Evolutionary conservation across 2,797 vertebrate genomes (phyloP).

Genomic region (Cheirogaleus major): DNA sequence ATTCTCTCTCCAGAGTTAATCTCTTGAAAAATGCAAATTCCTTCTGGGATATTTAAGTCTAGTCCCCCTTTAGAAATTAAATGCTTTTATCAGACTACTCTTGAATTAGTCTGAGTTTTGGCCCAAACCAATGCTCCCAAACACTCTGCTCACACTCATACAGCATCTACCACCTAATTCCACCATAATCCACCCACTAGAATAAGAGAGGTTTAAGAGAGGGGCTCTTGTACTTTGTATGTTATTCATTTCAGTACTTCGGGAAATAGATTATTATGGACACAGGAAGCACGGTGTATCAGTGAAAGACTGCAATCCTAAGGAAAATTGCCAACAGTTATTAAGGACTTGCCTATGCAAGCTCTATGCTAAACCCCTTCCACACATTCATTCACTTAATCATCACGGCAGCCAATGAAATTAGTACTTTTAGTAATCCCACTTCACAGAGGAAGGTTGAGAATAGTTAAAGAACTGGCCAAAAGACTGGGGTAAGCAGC

Average conservation of each 20-base stretch:
- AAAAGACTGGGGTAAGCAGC: neutral
- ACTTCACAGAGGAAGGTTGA: neutral
- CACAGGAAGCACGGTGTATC: accelerated
- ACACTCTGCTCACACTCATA: neutral
- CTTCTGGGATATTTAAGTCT: neutral
- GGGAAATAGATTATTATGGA: neutral
- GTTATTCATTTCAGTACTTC: neutral
- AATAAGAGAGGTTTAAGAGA: neutral
- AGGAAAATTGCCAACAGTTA: neutral
- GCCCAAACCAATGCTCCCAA: neutral
- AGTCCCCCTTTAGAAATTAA: neutral
- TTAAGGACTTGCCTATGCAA: neutral
- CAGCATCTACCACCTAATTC: neutral
- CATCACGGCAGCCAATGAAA: neutral
- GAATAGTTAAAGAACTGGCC: neutral
- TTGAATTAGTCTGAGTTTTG: neutral
- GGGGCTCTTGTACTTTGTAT: neutral
- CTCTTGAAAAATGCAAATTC: neutral
- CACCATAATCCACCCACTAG: neutral
- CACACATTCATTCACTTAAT: neutral
- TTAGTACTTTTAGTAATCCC: neutral
- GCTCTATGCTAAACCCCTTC: neutral
- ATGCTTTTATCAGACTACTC: neutral
- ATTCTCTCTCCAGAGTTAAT: neutral
- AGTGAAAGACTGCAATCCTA: neutral